Conservation (phyloP, 2,888 invertebrate species). For the Philereme vetulata region DNA sequence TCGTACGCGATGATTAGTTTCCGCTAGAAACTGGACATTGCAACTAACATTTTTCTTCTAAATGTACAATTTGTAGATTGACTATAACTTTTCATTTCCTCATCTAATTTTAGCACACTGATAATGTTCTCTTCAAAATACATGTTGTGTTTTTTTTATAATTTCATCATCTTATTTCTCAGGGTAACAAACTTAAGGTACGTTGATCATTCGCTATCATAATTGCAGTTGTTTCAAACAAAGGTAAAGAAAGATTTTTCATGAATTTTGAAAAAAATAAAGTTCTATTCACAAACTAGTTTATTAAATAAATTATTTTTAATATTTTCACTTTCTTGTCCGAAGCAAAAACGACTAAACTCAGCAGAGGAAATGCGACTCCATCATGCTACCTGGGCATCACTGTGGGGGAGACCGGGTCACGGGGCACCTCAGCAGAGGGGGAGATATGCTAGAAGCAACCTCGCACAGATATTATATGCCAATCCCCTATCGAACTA, state of each 20-base stretch:
- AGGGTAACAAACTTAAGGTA: slow-evolving; percentile 29
- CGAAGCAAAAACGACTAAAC: slow-evolving; percentile 82
- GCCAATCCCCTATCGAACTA: slow-evolving; percentile 53
- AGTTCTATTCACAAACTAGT: neutral
- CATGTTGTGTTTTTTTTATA: slow-evolving; percentile 23
- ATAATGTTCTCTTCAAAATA: slow-evolving; percentile 8
- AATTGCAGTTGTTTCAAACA: slow-evolving; percentile 19
- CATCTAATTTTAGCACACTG: neutral
- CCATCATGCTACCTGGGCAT: slow-evolving; percentile 90
- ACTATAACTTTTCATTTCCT: neutral
- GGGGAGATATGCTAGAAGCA: slow-evolving; percentile 75
- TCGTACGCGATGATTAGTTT: slow-evolving; percentile 20
- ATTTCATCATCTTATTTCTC: slow-evolving; percentile 26
- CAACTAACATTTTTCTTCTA: slow-evolving; percentile 14
- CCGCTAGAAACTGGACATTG: slow-evolving; percentile 27
- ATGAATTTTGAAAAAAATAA: slow-evolving; percentile 26
- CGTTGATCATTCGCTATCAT: slow-evolving; percentile 29
- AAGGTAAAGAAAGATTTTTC: slow-evolving; percentile 26
- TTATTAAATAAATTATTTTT: neutral
- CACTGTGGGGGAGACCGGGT: slow-evolving; percentile 92
- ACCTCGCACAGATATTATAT: slow-evolving; percentile 69
- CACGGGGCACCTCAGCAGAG: slow-evolving; percentile 82
- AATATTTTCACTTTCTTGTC: slow-evolving; percentile 16
- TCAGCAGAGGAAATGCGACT: slow-evolving; percentile 87
- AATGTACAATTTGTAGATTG: slow-evolving; percentile 3